phyloP scores from a whole-genome alignment of 2,797 vertebrate species.

The Anas bernieri region DNA sequence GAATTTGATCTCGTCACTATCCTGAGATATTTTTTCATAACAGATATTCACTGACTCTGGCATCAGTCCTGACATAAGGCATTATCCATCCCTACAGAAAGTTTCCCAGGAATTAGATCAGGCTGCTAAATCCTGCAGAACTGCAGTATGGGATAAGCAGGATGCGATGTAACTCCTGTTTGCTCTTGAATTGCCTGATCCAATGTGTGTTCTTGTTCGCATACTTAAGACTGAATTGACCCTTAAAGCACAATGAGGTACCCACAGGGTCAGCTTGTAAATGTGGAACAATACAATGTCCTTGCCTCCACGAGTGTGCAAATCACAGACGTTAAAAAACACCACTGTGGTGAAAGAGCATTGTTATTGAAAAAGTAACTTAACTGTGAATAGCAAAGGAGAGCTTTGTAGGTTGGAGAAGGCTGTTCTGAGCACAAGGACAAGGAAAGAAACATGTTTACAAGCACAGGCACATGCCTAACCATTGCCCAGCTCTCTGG shows the following conservation, averaged over 20 bases:
- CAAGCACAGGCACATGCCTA: not conserved
- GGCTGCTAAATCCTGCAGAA: not conserved
- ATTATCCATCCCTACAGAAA: not conserved
- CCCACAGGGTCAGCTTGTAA: slow-evolving; percentile 23
- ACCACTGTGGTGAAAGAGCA: not conserved
- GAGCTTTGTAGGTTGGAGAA: not conserved
- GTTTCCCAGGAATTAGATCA: not conserved
- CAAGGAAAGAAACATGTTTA: not conserved
- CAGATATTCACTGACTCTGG: not conserved
- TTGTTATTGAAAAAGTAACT: not conserved
- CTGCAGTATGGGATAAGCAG: not conserved
- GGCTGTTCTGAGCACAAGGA: not conserved
- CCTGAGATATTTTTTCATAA: not conserved
- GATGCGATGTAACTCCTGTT: not conserved
- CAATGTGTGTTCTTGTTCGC: fast-evolving
- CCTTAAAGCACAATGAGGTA: not conserved
- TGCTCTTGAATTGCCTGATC: not conserved
- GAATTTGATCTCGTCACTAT: not conserved
- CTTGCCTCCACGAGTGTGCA: not conserved
- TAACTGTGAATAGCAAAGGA: not conserved
- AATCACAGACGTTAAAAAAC: not conserved
- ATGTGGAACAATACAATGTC: not conserved
- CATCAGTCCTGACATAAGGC: not conserved
- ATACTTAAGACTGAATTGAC: not conserved
- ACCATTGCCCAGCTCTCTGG: not conserved